Percentiles rank a stretch among this genome's conserved stretches.
Evolutionary conservation across 2,113 vertebrate genomes (phyloP).

Genomic region (Dicrurus megarhynchus): DNA sequence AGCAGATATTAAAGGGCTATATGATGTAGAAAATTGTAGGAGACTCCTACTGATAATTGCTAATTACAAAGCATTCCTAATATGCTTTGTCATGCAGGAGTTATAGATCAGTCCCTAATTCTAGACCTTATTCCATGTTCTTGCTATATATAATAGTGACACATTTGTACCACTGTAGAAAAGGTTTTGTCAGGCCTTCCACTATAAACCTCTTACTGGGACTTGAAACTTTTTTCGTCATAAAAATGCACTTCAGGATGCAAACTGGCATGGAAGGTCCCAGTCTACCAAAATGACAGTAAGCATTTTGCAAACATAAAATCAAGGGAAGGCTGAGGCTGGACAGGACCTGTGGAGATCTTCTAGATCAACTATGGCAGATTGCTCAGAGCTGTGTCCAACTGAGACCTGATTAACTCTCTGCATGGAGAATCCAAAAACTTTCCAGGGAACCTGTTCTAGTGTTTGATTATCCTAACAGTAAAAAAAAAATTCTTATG

Average conservation of each 20-base stretch:
- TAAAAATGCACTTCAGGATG: neutral
- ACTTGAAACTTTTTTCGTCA: neutral
- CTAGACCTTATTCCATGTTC: neutral
- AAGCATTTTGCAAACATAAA: neutral
- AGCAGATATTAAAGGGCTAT: constrained; percentile 30
- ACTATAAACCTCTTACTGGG: neutral
- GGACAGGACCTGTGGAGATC: neutral
- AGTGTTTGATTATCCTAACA: neutral
- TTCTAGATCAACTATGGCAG: neutral
- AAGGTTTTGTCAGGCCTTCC: neutral
- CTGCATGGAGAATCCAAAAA: neutral
- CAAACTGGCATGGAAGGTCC: neutral
- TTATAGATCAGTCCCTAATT: neutral
- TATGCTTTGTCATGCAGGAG: neutral
- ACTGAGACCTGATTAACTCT: neutral
- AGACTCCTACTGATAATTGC: constrained; percentile 6
- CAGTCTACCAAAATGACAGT: neutral
- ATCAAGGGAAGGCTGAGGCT: neutral
- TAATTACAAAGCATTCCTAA: neutral
- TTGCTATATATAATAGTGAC: neutral
- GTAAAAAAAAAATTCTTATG: neutral
- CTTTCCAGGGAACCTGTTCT: neutral
- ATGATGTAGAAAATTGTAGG: constrained; percentile 30
- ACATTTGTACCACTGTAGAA: neutral
- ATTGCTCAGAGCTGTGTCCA: neutral